These are phyloP conservation scores for Brachyistius frenatus DNA, from an alignment of 2,113 vertebrate genomes.

Conservation along the genomic window DNA sequence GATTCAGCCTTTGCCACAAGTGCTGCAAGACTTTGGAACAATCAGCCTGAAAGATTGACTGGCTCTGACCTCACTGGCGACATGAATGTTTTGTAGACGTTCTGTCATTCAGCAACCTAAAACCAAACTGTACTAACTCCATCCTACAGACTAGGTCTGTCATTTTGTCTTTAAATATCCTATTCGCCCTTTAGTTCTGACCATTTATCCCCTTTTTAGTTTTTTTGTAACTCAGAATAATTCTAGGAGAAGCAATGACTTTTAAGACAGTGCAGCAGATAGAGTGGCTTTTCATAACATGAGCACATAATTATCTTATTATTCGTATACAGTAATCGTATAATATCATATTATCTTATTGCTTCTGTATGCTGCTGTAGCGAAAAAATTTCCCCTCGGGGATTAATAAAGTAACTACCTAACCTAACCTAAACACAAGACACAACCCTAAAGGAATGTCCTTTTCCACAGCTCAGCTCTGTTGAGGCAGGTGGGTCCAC, in stretches of 20 bases:
- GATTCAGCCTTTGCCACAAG: slow-evolving; percentile 11
- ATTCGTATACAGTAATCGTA: too few species aligned
- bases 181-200: background rate
- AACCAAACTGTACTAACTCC: background rate
- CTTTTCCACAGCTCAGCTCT: slow-evolving; percentile 87
- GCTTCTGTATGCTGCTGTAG: too few species aligned
- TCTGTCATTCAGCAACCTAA: background rate
- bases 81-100: slow-evolving; percentile 18
- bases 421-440: slow-evolving; percentile 27
- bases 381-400: too few species aligned
- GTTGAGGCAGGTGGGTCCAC: slow-evolving; percentile 94
- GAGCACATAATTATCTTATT: background rate
- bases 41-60: slow-evolving; percentile 12
- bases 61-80: slow-evolving; percentile 10
- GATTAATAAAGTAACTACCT: too few species aligned
- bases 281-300: slow-evolving; percentile 34
- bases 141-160: background rate
- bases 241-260: slow-evolving; percentile 10
- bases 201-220: background rate
- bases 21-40: slow-evolving; percentile 32
- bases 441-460: slow-evolving; percentile 65
- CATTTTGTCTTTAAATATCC: background rate
- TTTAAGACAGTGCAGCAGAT: slow-evolving; percentile 30
- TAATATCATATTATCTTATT: too few species aligned
- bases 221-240: background rate